These are phyloP conservation scores for Sitodiplosis mosellana DNA, from an alignment of 1,140 invertebrate species.

Conservation along the genomic window DNA sequence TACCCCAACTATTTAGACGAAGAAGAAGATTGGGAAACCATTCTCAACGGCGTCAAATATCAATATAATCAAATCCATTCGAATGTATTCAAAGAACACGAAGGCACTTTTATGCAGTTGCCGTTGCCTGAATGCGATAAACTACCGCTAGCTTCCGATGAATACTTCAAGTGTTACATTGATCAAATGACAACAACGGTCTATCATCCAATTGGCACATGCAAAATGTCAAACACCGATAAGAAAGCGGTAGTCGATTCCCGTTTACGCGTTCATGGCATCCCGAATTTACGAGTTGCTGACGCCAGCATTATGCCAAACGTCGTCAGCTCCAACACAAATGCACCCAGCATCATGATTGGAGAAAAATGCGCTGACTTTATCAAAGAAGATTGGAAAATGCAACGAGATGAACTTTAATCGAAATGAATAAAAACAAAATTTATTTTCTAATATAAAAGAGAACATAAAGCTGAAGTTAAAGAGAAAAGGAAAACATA, in stretches of 20 bases:
- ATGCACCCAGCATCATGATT: constrained; percentile 25
- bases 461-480: no score
- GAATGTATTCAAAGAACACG: constrained; percentile 17
- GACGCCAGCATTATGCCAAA: constrained; percentile 13
- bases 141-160: constrained; percentile 23
- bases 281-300: constrained; percentile 15
- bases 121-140: constrained; percentile 27
- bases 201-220: constrained; percentile 34
- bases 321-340: constrained; percentile 1
- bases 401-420: constrained; percentile 14
- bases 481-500: no score
- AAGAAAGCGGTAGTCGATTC: constrained; percentile 27
- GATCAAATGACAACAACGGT: constrained; percentile 30
- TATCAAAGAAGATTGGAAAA: constrained; percentile 26
- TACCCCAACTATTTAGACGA: constrained; percentile 37
- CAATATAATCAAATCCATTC: constrained; percentile 15
- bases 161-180: constrained; percentile 35
- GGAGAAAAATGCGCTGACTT: constrained; percentile 35
- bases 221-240: constrained; percentile 31
- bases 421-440: no score
- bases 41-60: constrained; percentile 27
- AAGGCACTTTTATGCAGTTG: constrained; percentile 14
- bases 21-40: constrained; percentile 24
- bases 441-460: no score
- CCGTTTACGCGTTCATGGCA: constrained; percentile 22